phyloP scores from a whole-genome alignment of 2,113 vertebrate species.

The Nothocercus nigrocapillus region DNA sequence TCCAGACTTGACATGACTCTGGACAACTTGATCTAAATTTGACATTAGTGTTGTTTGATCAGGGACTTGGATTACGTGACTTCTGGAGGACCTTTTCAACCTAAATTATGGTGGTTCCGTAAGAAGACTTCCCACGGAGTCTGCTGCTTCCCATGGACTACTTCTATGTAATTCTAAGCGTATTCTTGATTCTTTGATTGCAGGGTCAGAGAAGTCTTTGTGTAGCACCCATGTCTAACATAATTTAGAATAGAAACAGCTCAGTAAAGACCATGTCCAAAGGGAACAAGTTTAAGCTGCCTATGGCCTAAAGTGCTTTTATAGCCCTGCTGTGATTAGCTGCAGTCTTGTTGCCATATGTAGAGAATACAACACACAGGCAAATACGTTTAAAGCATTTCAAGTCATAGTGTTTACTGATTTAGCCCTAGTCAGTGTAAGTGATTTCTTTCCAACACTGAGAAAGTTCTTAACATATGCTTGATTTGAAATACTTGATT shows the following conservation, averaged over 20 bases:
- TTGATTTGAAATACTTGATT: not conserved
- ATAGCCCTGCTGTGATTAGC: not conserved
- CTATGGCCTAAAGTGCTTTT: not conserved
- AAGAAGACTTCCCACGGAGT: not conserved
- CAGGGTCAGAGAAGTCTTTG: not conserved
- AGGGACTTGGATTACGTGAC: not conserved
- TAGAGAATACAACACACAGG: not conserved
- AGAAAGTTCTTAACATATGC: not conserved
- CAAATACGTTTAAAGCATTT: not conserved
- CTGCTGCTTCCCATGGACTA: not conserved
- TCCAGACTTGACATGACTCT: not conserved
- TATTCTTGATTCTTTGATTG: not conserved
- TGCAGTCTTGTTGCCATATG: not conserved
- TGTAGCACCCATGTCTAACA: not conserved
- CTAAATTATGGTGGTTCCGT: not conserved
- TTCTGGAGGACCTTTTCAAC: slow-evolving; percentile 22
- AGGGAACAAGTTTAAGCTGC: not conserved
- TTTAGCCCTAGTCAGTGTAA: not conserved
- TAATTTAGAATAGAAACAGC: not conserved
- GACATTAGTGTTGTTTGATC: not conserved
- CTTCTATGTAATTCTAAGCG: not conserved
- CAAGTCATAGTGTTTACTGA: not conserved
- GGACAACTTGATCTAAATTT: not conserved
- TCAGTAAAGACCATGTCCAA: not conserved
- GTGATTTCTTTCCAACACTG: not conserved